Evolutionary conservation across 2,888 invertebrate species (phyloP).

Genomic region (Dioctria linearis): DNA sequence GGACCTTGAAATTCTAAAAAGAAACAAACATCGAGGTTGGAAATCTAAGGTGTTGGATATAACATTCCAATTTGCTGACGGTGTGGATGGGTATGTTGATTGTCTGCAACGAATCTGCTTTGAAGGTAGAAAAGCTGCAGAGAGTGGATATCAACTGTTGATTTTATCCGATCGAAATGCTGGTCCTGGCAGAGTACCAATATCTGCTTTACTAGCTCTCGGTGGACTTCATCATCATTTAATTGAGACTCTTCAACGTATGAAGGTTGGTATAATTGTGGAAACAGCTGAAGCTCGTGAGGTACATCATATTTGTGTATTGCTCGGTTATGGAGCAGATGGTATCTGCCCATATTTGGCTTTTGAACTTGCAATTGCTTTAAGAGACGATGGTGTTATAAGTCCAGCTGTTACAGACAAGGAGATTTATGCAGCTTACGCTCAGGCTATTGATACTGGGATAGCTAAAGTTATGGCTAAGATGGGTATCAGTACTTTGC

Average conservation of each 20-base stretch:
- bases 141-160: conserved; percentile 84
- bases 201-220: conserved; percentile 87
- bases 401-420: conserved; percentile 84
- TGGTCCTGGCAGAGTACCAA: conserved; percentile 78
- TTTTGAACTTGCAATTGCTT: conserved; percentile 90
- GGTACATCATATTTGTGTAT: conserved; percentile 96
- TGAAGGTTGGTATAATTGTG: conserved; percentile 95
- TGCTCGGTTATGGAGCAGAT: conserved; percentile 97
- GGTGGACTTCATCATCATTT: conserved; percentile 97
- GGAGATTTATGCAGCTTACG: conserved; percentile 88
- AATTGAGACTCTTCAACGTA: conserved; percentile 93
- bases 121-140: conserved; percentile 87
- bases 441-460: conserved; percentile 92
- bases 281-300: conserved; percentile 98
- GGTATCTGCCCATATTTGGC: conserved; percentile 98
- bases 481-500: conserved; percentile 99
- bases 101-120: conserved; percentile 86
- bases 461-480: conserved; percentile 98
- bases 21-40: conserved; percentile 90
- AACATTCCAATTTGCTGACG: conserved; percentile 85
- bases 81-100: conserved; percentile 81
- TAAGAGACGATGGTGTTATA: conserved; percentile 89
- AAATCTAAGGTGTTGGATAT: conserved; percentile 89
- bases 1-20: conserved; percentile 90
- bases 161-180: conserved; percentile 87